These are phyloP conservation scores for Pocillopora grandis DNA, from an alignment of 92 coral and sea anemone species.

Conservation along the genomic window DNA sequence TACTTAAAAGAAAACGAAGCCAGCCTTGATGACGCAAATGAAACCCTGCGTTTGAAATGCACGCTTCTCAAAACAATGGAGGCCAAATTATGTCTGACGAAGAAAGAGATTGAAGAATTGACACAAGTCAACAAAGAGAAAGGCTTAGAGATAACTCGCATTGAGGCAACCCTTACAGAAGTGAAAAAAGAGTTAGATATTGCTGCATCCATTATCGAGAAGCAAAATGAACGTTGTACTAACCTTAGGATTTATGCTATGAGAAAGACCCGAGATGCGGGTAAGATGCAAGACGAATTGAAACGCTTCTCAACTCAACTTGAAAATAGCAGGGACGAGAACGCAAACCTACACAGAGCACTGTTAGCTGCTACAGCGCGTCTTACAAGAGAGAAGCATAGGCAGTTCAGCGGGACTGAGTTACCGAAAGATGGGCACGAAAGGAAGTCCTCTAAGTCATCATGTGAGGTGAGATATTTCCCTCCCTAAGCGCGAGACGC, in stretches of 20 bases:
- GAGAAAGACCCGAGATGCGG: not conserved
- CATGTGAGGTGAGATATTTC: not conserved
- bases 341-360: not conserved
- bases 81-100: conserved; percentile 4
- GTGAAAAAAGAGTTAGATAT: conserved; percentile 20
- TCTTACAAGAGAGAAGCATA: conserved; percentile 8
- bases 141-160: conserved; percentile 3
- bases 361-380: not conserved
- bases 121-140: not conserved
- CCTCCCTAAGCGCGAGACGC: not conserved
- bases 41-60: not conserved
- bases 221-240: not conserved
- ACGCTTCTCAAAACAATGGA: conserved; percentile 9
- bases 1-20: not conserved
- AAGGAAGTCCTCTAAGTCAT: not conserved
- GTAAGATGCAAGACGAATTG: conserved; percentile 10
- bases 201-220: not conserved
- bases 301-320: conserved; percentile 8
- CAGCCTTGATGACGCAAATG: not conserved
- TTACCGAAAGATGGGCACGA: not conserved
- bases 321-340: conserved; percentile 2
- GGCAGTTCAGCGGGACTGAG: not conserved
- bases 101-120: conserved; percentile 10
- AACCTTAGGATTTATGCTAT: not conserved
- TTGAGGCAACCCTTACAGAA: not conserved